phyloP scores from a whole-genome alignment of 2,113 vertebrate species.

The Canis aureus region DNA sequence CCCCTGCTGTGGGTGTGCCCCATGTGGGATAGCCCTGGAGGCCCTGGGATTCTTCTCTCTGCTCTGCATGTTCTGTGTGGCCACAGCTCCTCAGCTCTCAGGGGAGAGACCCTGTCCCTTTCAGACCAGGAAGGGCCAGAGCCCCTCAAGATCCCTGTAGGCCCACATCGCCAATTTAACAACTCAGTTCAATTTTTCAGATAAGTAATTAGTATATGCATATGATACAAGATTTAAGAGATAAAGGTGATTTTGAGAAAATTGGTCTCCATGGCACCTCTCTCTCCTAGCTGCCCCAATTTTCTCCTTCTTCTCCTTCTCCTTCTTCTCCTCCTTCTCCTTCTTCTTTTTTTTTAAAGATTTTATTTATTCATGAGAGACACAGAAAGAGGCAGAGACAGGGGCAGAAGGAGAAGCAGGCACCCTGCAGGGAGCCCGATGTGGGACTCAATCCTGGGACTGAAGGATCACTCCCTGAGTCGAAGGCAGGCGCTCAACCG shows the following conservation, averaged over 20 bases:
- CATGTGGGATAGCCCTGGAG: background rate
- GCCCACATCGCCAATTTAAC: background rate
- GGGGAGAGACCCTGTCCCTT: background rate
- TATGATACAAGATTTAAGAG: background rate
- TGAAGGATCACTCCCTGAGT: no score
- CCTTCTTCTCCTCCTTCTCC: accelerated
- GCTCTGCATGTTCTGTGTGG: background rate
- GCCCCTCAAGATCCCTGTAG: background rate
- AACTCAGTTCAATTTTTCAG: background rate
- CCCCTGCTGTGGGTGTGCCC: no score
- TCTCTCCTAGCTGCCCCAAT: background rate
- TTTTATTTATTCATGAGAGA: no score
- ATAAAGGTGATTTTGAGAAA: background rate
- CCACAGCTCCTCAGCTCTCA: background rate
- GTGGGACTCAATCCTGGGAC: no score
- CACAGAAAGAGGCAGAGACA: no score
- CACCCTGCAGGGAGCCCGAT: no score
- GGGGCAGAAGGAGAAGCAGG: no score
- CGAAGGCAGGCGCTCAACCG: no score
- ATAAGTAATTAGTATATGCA: background rate
- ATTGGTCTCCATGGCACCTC: background rate
- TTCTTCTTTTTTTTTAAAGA: no score
- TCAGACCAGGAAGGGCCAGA: background rate
- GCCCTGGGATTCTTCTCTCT: background rate
- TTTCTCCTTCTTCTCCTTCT: background rate